These are phyloP conservation scores for Clarias batrachus DNA, from an alignment of 2,113 vertebrate genomes.

Conservation along the genomic window DNA sequence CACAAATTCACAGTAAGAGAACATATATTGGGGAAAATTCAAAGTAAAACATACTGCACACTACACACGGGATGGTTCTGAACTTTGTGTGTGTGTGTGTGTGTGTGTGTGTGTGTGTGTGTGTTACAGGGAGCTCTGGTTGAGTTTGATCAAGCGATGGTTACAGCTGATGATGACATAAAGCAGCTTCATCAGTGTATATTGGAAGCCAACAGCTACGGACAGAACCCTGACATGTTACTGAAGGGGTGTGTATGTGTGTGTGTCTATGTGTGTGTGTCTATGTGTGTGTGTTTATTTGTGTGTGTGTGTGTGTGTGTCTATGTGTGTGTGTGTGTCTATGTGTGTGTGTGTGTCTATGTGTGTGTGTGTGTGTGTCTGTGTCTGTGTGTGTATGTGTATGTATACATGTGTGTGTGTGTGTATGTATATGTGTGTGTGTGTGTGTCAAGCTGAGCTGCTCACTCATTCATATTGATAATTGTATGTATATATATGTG, in stretches of 20 bases:
- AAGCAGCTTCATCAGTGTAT: slow-evolving; percentile 75
- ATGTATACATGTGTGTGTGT: too few relatives aligned
- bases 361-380: slow-evolving; percentile 13
- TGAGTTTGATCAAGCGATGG: slow-evolving; percentile 74
- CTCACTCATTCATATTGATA: too few relatives aligned
- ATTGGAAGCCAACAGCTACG: slow-evolving; percentile 78
- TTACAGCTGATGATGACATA: slow-evolving; percentile 72
- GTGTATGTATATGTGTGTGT: too few relatives aligned
- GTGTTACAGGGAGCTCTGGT: slow-evolving; percentile 54
- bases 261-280: neutral
- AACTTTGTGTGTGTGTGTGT: slow-evolving; percentile 16
- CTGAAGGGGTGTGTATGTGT: slow-evolving; percentile 68
- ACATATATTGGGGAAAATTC: neutral
- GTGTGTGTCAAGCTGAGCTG: too few relatives aligned
- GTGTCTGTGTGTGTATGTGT: neutral
- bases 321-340: slow-evolving; percentile 15
- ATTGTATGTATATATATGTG: neutral
- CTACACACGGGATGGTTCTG: neutral
- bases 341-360: slow-evolving; percentile 10
- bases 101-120: neutral
- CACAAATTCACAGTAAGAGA: neutral
- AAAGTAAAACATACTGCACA: neutral
- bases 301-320: slow-evolving; percentile 18
- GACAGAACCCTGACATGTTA: slow-evolving; percentile 71
- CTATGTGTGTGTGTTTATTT: neutral